phyloP scores from a whole-genome alignment of 2,113 vertebrate species.

The Gnathochromis pfefferi region DNA sequence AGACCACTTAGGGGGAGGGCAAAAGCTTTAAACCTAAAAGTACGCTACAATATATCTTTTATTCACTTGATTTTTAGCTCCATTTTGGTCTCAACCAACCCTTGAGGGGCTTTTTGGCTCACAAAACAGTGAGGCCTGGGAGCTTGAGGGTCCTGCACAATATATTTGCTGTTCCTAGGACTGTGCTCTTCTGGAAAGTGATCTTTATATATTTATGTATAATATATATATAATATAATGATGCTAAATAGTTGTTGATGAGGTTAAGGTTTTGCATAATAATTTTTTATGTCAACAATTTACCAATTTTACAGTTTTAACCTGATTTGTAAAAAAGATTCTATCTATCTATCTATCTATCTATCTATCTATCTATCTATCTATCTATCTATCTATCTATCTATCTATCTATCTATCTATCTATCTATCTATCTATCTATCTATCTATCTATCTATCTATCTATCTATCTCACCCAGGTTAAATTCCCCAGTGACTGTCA shows the following conservation, averaged over 20 bases:
- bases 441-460: neutral
- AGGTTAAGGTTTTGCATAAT: neutral
- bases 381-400: too few relatives aligned
- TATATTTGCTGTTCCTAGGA: neutral
- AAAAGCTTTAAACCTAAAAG: neutral
- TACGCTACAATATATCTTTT: neutral
- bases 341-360: neutral
- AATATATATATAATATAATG: neutral
- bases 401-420: too few relatives aligned
- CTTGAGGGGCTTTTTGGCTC: neutral
- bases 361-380: neutral
- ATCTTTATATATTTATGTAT: neutral
- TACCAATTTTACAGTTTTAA: neutral
- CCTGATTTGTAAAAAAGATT: rapidly evolving
- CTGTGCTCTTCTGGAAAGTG: neutral
- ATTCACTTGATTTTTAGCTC: neutral
- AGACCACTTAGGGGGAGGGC: neutral
- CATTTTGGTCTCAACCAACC: neutral
- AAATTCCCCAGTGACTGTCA: too few relatives aligned
- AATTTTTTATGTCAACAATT: neutral
- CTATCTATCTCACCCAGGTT: too few relatives aligned
- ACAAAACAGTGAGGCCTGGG: neutral
- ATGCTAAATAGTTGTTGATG: neutral
- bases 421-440: neutral
- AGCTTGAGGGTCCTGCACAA: neutral